A percentile compares a stretch with the other conserved stretches of the same genome.
Conservation (phyloP, 2,113 vertebrate species). For the Pontoporia blainvillei region DNA sequence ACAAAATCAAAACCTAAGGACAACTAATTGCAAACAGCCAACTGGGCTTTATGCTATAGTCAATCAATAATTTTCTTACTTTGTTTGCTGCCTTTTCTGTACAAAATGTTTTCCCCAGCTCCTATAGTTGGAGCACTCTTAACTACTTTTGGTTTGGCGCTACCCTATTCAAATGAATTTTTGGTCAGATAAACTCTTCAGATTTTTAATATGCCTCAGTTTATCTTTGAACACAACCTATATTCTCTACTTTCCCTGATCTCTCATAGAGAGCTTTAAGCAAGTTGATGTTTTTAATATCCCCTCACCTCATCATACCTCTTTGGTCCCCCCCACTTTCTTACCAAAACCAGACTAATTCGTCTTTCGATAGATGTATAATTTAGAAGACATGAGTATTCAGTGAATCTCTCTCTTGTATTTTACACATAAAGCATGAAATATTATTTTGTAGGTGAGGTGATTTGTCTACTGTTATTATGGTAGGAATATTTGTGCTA, state of each 20-base stretch:
- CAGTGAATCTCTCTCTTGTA: not conserved
- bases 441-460: not conserved
- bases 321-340: not conserved
- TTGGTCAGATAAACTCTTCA: not conserved
- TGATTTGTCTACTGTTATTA: not conserved
- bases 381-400: not conserved
- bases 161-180: not conserved
- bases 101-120: not conserved
- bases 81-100: not conserved
- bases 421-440: not conserved
- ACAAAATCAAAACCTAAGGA: not conserved
- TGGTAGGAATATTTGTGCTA: not conserved
- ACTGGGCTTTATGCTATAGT: not conserved
- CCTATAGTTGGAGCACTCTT: not conserved
- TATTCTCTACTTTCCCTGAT: not conserved
- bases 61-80: not conserved
- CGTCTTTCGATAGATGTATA: not conserved
- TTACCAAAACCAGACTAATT: not conserved
- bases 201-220: not conserved
- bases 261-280: not conserved
- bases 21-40: not conserved
- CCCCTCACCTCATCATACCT: not conserved
- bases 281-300: not conserved
- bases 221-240: not conserved
- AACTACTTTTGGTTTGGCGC: not conserved